Evolutionary conservation across 2,113 vertebrate species (phyloP).

Genomic region (Pedetes capensis): DNA sequence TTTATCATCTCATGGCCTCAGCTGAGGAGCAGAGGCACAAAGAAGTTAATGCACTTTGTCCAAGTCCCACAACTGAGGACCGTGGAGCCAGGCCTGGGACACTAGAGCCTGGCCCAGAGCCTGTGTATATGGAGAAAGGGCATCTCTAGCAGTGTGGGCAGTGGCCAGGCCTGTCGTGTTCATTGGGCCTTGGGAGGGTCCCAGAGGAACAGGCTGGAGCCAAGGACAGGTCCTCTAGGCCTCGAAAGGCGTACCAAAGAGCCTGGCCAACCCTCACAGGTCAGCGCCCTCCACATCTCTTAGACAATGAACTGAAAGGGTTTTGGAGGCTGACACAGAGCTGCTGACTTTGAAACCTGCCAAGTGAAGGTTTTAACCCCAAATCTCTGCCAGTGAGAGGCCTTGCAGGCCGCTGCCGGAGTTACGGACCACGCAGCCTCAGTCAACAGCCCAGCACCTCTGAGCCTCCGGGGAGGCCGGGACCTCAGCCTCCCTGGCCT

Average conservation of each 20-base stretch:
- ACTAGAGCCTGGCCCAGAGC: background rate
- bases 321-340: background rate
- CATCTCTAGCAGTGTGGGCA: background rate
- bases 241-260: accelerated
- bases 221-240: background rate
- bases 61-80: background rate
- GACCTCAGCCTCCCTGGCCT: background rate
- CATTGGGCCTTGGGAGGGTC: too few relatives aligned
- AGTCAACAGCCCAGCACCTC: background rate
- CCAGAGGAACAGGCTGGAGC: background rate
- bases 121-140: background rate
- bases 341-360: background rate
- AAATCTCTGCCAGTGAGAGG: background rate
- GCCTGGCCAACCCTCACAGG: accelerated
- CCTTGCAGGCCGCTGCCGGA: background rate
- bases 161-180: background rate
- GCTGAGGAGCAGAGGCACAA: background rate
- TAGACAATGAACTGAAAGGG: background rate
- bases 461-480: background rate
- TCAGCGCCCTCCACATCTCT: background rate
- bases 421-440: accelerated
- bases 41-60: accelerated
- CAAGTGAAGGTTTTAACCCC: background rate
- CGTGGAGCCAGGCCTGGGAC: background rate
- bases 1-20: accelerated